These are phyloP conservation scores for Apogon hyalosoma DNA, from an alignment of 2,797 vertebrate species.

Conservation along the genomic window DNA sequence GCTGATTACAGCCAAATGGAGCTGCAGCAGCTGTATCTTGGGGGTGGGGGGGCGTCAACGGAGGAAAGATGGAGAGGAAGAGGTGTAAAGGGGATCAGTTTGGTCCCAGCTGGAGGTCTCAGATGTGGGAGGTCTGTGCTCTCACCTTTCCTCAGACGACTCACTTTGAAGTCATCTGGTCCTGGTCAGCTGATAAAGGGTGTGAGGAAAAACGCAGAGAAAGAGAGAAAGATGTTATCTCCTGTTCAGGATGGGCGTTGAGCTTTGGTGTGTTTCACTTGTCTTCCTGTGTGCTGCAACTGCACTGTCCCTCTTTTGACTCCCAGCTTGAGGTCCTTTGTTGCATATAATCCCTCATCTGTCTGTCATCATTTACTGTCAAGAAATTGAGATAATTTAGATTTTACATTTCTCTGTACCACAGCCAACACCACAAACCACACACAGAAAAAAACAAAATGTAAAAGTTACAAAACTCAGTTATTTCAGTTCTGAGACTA, in stretches of 20 bases:
- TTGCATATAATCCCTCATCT: too few relatives aligned
- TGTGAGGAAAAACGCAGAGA: slow-evolving; percentile 27
- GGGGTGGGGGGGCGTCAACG: neutral
- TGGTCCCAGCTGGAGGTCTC: slow-evolving; percentile 57
- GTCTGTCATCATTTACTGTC: too few relatives aligned
- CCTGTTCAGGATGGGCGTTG: slow-evolving; percentile 27
- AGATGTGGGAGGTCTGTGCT: slow-evolving; percentile 56
- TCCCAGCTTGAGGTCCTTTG: too few relatives aligned
- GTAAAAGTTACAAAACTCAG: neutral
- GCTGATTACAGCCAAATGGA: slow-evolving; percentile 71
- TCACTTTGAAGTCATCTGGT: slow-evolving; percentile 72
- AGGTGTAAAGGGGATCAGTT: slow-evolving; percentile 50
- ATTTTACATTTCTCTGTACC: too few relatives aligned
- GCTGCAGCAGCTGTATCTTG: slow-evolving; percentile 35
- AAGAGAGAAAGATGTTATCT: slow-evolving; percentile 28
- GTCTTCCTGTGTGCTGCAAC: slow-evolving; percentile 4
- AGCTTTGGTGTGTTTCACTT: neutral
- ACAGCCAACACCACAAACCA: neutral
- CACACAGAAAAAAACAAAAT: neutral
- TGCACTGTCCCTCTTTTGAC: too few relatives aligned
- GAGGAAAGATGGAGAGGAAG: slow-evolving; percentile 11
- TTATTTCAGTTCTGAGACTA: neutral
- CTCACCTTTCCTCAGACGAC: slow-evolving; percentile 41
- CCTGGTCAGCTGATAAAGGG: slow-evolving; percentile 62
- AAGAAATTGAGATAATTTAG: too few relatives aligned